Evolutionary conservation across 2,888 invertebrate genomes (phyloP), one percentile per base, ranked within the genome.

Genomic region (Stenolophus ochropezus): DNA sequence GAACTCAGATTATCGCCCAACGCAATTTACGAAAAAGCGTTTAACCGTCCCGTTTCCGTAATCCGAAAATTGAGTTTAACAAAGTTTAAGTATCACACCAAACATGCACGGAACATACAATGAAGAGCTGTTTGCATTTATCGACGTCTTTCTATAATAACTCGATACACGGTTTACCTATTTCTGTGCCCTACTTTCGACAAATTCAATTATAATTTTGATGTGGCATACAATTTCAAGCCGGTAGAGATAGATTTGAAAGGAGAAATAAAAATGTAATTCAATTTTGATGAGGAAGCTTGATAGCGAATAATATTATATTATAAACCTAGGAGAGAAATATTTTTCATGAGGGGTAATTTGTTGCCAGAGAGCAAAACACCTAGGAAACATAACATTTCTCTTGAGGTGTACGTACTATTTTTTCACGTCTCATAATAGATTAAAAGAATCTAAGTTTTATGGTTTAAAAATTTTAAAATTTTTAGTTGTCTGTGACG

Each of bases 21-120:
- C 53, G 76, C 58, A 58, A 77, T 77, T 77, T 77, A 56, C 20
- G 56, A 77, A 77, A 78, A 78, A 65, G 49, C 78, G 14, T 78
- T 78, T 78, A 65, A 78, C 42, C 58, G 18, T 42, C 56, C 42
- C 58, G 56, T 61, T 76, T 65, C 69, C 23, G 78, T 78, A 58
- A 78, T 78, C 49, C 65, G 78, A 78, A 78, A 78, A 78, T 78
- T 78, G 79, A 71, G 51, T 79, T 79, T 79, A 33, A 21, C 47
- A 33, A 78, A 78, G 23, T 58, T 78, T 61, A 58, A 27, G 58
- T 76, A 76, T 58, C 20, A 69, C 18, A 69, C 65, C 65, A 16
- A 61, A 69, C 65, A 69, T 69, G 65, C 65, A 69, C 27, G 65
- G 56, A 58, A 76, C 42, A 76, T 18, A 42, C 33, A 42, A 42